Percentiles rank a stretch among this genome's conserved stretches.
Evolutionary conservation across 2,888 invertebrate genomes (phyloP).

Genomic region (Plagodis pulveraria): DNA sequence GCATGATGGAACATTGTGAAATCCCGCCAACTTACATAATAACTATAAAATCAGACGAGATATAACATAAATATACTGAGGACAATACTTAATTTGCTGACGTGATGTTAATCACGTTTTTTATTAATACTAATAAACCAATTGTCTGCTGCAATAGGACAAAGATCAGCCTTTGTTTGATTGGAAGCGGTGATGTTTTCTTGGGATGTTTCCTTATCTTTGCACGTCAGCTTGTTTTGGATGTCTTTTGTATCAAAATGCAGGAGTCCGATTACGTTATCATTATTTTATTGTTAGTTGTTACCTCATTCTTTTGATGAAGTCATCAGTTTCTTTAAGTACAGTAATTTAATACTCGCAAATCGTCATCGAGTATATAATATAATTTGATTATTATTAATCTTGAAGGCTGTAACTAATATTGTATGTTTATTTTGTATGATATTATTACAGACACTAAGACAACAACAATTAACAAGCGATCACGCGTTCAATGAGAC

Average conservation of each 20-base stretch:
- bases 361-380: no score
- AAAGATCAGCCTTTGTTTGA: slow-evolving; percentile 41
- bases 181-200: slow-evolving; percentile 30
- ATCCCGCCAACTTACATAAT: slow-evolving; percentile 32
- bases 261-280: neutral
- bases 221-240: slow-evolving; percentile 8
- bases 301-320: no score
- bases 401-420: no score
- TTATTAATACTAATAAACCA: slow-evolving; percentile 17
- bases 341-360: no score
- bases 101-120: slow-evolving; percentile 38
- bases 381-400: no score
- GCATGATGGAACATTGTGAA: slow-evolving; percentile 30
- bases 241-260: slow-evolving; percentile 4
- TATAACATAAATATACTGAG: slow-evolving; percentile 23
- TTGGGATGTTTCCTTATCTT: slow-evolving; percentile 16
- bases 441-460: no score
- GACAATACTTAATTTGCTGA: slow-evolving; percentile 31
- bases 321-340: neutral
- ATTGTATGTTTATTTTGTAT: no score
- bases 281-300: no score
- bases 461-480: no score
- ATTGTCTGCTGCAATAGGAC: slow-evolving; percentile 27
- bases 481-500: no score
- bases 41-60: slow-evolving; percentile 24